A percentile compares a stretch with the other conserved stretches of the same genome.
phyloP scores from a whole-genome alignment of 2,888 invertebrate species.

The Thumatha senex region DNA sequence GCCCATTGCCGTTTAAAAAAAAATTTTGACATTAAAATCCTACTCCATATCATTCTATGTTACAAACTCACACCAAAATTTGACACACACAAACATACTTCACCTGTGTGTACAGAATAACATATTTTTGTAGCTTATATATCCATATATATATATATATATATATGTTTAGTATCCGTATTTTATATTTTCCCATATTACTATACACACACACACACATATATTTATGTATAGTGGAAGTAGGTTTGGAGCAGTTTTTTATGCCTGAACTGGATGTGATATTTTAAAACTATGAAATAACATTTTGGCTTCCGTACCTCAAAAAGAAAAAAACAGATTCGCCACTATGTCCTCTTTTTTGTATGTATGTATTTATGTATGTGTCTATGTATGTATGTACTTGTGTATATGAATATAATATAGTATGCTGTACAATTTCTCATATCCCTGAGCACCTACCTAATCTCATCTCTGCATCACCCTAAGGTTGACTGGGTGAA shows the following conservation, averaged over 20 bases:
- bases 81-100: slow-evolving; percentile 37
- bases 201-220: slow-evolving; percentile 45
- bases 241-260: slow-evolving; percentile 20
- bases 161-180: slow-evolving; percentile 68
- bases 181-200: slow-evolving; percentile 78
- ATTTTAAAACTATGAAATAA: background rate
- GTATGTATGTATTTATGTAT: too few species aligned
- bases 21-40: slow-evolving; percentile 4
- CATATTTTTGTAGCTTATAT: slow-evolving; percentile 83
- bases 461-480: too few species aligned
- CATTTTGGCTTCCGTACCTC: background rate
- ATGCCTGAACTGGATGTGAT: slow-evolving; percentile 16
- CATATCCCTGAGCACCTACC: too few species aligned
- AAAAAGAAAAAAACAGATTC: too few species aligned
- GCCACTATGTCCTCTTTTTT: too few species aligned
- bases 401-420: too few species aligned
- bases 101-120: slow-evolving; percentile 79
- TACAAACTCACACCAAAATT: slow-evolving; percentile 44
- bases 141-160: slow-evolving; percentile 78
- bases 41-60: slow-evolving; percentile 45
- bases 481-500: too few species aligned
- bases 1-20: slow-evolving; percentile 1
- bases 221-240: slow-evolving; percentile 8
- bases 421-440: too few species aligned
- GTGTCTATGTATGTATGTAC: too few species aligned